Evolutionary conservation across 2,888 invertebrate genomes (phyloP), one percentile per base, ranked within the genome.

Genomic region (Hirtodrosophila duncani): DNA sequence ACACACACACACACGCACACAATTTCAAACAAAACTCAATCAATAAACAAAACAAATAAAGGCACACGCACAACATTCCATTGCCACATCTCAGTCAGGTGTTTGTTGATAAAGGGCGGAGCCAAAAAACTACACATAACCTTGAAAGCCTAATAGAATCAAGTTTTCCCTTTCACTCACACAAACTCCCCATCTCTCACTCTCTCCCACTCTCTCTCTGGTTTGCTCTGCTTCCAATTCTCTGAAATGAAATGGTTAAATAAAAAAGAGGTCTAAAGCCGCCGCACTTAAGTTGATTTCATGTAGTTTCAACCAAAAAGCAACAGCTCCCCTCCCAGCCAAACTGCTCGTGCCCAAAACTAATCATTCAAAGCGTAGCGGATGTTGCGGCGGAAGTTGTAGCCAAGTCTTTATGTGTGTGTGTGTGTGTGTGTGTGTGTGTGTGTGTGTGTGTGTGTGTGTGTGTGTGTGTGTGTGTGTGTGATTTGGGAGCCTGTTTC

Each of bases 291-390:
- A 57, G 57, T 66, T 58, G 62, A 77, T 64, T 60, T 67, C 51
- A 64, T 61, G 55, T n/a, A n/a, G n/a, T n/a, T n/a, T n/a, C n/a
- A n/a, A n/a, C 63, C 55, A 41, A 43, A 45, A 23, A 59, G 50
- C 50, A 50, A 49, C 48, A 55, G 45, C 37, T 37, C 13, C 31
- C 36, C 17, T 4, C 20, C 49, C 42, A 58, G 31, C 51, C 39
- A 30, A 33, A 33, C 46, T 37, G 21, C 11, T 30, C 68, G 56
- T 53, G 63, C 51, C 52, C 49, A 66, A 60, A 71, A 67, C 72
- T 72, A 75, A 75, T 75, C 79, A 75, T 77, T 75, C 77, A 69
- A 50, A 52, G 63, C 63, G 63, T 31, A 63, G 29, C 66, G 70
- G 72, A 71, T 66, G 68, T 57, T 71, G 66, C 33, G 57, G 41